Evolutionary conservation across 1,140 invertebrate species (phyloP).

Genomic region (Aplysia californica): DNA sequence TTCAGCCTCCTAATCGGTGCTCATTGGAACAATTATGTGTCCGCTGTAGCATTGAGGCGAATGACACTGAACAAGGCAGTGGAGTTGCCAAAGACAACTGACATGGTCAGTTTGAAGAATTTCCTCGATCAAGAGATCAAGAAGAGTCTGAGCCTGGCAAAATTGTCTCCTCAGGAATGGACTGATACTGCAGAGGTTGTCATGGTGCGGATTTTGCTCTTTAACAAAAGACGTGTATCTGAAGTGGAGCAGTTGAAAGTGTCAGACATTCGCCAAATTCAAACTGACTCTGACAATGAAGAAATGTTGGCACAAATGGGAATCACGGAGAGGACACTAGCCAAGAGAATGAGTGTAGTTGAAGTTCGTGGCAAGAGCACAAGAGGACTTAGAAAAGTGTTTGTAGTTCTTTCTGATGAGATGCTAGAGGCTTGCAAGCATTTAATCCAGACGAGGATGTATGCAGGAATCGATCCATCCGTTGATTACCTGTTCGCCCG

Average conservation of each 20-base stretch:
- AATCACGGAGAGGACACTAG: background rate
- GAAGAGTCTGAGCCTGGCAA: background rate
- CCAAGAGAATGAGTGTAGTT: constrained; percentile 28
- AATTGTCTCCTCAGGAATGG: background rate
- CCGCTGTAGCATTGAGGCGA: constrained; percentile 15
- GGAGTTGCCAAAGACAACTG: constrained; percentile 13
- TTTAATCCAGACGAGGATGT: background rate
- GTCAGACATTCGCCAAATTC: background rate
- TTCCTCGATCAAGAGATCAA: background rate
- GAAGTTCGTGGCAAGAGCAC: constrained; percentile 35
- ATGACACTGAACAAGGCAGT: constrained; percentile 15
- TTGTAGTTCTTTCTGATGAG: constrained; percentile 19
- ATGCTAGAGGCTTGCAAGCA: constrained; percentile 18
- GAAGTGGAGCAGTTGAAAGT: constrained; percentile 28
- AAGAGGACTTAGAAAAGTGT: constrained; percentile 32
- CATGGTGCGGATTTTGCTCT: constrained; percentile 20
- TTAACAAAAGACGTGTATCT: constrained; percentile 29
- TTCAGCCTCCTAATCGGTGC: constrained; percentile 15
- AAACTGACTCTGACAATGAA: background rate
- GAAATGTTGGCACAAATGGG: background rate
- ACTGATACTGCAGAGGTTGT: background rate
- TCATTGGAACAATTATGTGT: constrained; percentile 30
- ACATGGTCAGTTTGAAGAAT: constrained; percentile 13
- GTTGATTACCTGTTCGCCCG: background rate
- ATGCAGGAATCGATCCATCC: background rate